Percentiles rank a stretch among this genome's conserved stretches.
These are phyloP conservation scores for Linnaemya vulpina DNA, from an alignment of 2,888 invertebrate species.

Conservation along the genomic window DNA sequence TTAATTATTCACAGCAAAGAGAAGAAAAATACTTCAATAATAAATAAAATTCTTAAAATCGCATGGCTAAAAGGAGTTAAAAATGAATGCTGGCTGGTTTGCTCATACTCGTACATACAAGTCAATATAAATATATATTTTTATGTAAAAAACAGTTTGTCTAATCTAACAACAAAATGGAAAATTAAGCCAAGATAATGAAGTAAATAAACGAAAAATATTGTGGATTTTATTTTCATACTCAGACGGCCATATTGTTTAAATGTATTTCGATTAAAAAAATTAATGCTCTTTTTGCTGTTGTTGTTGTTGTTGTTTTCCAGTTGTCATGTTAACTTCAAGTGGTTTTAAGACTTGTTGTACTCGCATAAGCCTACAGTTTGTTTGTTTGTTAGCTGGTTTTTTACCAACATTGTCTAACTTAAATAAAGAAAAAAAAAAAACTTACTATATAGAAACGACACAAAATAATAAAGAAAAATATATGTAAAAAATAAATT, in stretches of 20 bases:
- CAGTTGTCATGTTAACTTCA: conserved; percentile 71
- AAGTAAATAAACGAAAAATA: conserved; percentile 49
- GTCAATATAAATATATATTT: too few species aligned
- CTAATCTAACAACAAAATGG: conserved; percentile 69
- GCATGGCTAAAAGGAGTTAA: conserved; percentile 51
- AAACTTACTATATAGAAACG: conserved; percentile 54
- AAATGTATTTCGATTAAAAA: conserved; percentile 34
- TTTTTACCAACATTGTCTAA: conserved; percentile 32
- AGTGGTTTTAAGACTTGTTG: conserved; percentile 61
- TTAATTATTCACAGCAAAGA: conserved; percentile 8
- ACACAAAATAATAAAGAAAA: conserved; percentile 40
- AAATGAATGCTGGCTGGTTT: conserved; percentile 24
- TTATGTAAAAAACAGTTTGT: conserved; percentile 25
- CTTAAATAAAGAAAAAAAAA: conserved; percentile 26
- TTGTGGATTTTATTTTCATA: conserved; percentile 30
- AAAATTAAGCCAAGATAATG: conserved; percentile 66
- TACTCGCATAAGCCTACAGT: conserved; percentile 53
- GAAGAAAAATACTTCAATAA: conserved; percentile 6
- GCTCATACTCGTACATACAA: too few species aligned
- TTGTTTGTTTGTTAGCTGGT: conserved; percentile 1
- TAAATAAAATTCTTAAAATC: conserved; percentile 37
- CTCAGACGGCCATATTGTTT: conserved; percentile 61
- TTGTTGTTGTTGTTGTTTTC: conserved; percentile 46
- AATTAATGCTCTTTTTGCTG: background rate
- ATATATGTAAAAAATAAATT: too few species aligned